phyloP scores from a whole-genome alignment of 2,113 vertebrate species.

The Pantherophis guttatus region DNA sequence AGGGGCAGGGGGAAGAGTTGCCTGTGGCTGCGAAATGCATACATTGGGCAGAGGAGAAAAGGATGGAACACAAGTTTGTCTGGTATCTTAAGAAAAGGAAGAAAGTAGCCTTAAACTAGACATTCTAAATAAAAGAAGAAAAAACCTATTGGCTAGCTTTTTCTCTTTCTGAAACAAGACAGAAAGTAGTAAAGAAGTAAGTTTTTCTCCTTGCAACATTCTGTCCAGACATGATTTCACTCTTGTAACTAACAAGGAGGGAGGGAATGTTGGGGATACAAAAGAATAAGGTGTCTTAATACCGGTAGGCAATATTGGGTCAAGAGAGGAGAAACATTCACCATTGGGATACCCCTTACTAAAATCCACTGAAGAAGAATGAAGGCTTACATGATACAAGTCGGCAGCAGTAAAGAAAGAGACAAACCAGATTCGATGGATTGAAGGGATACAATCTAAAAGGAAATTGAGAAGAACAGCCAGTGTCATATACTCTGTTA shows the following conservation, averaged over 20 bases:
- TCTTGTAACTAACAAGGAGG: neutral
- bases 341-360: neutral
- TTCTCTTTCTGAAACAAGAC: neutral
- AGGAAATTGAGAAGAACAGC: neutral
- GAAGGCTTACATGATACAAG: neutral
- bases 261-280: neutral
- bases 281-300: neutral
- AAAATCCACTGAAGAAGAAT: neutral
- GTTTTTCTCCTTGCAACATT: neutral
- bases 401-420: neutral
- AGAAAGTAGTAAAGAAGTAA: neutral
- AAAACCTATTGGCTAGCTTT: neutral
- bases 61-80: neutral
- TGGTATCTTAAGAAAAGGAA: neutral
- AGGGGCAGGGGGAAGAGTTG: too few species aligned
- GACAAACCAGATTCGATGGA: neutral
- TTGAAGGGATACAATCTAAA: neutral
- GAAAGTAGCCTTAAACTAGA: neutral
- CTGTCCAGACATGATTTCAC: neutral
- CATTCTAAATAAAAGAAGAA: neutral
- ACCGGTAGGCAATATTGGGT: neutral
- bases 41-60: neutral
- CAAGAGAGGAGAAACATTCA: neutral
- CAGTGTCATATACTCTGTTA: neutral
- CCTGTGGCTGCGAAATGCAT: neutral